A percentile compares a stretch with the other conserved stretches of the same genome.
Conservation (phyloP, 2,113 vertebrate species). For the Phylloscopus whistleri region DNA sequence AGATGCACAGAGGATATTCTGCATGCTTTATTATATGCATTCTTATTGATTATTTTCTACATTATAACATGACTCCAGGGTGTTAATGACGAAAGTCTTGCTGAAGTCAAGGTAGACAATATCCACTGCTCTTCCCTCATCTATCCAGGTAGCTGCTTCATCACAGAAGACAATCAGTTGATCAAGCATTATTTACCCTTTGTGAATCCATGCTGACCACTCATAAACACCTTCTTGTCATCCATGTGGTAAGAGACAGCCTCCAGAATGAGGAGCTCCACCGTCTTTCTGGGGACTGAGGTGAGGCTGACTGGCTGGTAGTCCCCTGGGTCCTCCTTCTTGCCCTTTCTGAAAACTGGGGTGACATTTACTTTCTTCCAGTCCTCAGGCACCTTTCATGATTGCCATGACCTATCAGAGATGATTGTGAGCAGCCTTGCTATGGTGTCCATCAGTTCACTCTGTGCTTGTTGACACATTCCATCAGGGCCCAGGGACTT, state of each 20-base stretch:
- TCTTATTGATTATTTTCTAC: not conserved
- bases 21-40: not conserved
- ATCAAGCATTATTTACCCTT: not conserved
- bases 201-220: not conserved
- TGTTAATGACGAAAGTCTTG: not conserved
- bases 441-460: not conserved
- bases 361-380: not conserved
- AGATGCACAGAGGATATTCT: not conserved
- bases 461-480: not conserved
- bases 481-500: not conserved
- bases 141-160: not conserved
- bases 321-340: not conserved
- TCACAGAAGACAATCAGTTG: not conserved
- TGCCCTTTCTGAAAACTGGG: not conserved
- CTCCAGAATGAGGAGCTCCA: not conserved
- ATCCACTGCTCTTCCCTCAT: not conserved
- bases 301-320: not conserved
- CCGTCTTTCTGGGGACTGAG: not conserved
- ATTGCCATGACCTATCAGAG: not conserved
- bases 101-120: not conserved
- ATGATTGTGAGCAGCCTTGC: not conserved
- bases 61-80: accelerated
- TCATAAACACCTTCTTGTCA: not conserved
- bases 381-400: not conserved
- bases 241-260: not conserved